A percentile compares a stretch with the other conserved stretches of the same genome.
Evolutionary conservation across 2,888 invertebrate species (phyloP).

Genomic region (Pomacea canaliculata): DNA sequence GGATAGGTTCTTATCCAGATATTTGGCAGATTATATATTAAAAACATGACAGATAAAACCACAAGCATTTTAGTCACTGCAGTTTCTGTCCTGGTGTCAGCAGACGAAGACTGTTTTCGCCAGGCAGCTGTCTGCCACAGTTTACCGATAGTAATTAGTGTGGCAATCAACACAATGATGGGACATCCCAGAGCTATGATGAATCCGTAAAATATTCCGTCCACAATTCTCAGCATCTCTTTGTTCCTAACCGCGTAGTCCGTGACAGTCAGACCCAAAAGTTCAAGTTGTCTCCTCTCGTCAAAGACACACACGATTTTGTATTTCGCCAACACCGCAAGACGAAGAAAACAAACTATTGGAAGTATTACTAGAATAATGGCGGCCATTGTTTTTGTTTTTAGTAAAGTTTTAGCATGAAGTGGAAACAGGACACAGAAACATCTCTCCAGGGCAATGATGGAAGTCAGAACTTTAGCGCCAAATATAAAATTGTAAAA

Average conservation of each 20-base stretch:
- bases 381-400: neutral
- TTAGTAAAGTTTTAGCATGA: neutral
- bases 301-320: too few relatives aligned
- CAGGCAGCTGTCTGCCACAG: neutral
- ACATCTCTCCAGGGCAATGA: too few relatives aligned
- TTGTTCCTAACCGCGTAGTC: neutral
- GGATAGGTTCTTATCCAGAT: neutral
- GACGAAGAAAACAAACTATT: too few relatives aligned
- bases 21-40: neutral
- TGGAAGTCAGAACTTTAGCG: too few relatives aligned
- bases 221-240: neutral
- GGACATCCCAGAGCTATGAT: neutral
- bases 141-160: neutral
- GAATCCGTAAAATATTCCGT: conserved; percentile 5
- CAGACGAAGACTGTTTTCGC: neutral
- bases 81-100: neutral
- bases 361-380: too few relatives aligned
- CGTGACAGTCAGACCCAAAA: too few relatives aligned
- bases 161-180: neutral
- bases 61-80: conserved; percentile 12
- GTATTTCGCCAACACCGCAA: too few relatives aligned
- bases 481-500: too few relatives aligned
- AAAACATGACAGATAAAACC: neutral
- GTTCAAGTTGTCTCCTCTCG: too few relatives aligned
- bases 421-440: neutral